Evolutionary conservation across 2,888 invertebrate genomes (phyloP).

Genomic region (Lasioglossum figueresi): DNA sequence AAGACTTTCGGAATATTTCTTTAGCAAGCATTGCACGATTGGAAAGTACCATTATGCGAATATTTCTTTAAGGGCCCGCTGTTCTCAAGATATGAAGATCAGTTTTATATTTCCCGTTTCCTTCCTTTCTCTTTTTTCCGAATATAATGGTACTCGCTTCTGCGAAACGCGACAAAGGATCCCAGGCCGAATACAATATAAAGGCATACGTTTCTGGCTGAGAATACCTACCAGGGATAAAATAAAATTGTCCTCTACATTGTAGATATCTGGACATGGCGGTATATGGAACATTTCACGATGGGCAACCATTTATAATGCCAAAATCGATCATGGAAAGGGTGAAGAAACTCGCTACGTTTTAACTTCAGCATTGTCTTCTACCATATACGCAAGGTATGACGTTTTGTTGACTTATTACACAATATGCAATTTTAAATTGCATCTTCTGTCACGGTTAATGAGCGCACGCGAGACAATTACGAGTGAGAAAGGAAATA

Average conservation of each 20-base stretch:
- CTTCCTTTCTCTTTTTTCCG: background rate
- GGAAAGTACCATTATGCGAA: background rate
- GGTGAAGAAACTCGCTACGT: background rate
- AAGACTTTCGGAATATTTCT: background rate
- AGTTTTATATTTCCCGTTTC: slow-evolving; percentile 6
- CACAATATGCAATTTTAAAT: background rate
- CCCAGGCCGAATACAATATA: background rate
- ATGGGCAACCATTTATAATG: background rate
- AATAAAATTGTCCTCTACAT: background rate
- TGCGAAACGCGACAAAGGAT: background rate
- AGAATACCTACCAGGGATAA: background rate
- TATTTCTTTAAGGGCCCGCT: background rate
- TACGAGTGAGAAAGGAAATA: background rate
- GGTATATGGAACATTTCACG: background rate
- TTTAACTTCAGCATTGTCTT: background rate
- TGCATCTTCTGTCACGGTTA: background rate
- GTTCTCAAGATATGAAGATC: background rate
- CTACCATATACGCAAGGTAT: background rate
- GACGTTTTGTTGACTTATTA: background rate
- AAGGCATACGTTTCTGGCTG: background rate
- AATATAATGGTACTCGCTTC: background rate
- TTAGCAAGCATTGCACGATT: too few species aligned
- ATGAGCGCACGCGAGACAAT: background rate
- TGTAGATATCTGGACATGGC: background rate
- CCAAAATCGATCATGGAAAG: background rate